Base-by-base conservation (phyloP, 2,797 vertebrate species). In the Menidia menidia region DNA sequence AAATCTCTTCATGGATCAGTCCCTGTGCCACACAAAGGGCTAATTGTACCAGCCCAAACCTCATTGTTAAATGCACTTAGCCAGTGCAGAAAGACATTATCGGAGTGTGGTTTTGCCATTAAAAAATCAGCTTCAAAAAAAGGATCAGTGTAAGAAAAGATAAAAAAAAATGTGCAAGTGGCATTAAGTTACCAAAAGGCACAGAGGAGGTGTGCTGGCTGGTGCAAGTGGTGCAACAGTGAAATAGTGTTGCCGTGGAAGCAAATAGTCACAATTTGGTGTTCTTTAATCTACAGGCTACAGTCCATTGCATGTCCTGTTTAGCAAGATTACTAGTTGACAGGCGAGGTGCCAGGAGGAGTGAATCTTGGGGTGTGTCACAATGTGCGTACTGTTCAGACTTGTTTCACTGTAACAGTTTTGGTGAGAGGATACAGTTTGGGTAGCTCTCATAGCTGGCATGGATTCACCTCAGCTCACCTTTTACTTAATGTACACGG, bases 1-100 rank as follows among this genome's bases (percentile, higher is more conserved):
- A 91, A 90, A 86, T 87, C 90, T 88, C 85, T 81, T 79, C 81
- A 85, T 48, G 81, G 88, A 92, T 91, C 86, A 85, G 78, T 76
- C 73, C 73, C 81, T 44, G 74, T 90, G 77, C 60, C 79, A 88
- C 86, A 93, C 92, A 93, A 92, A 90, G 87, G 81, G 60, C 60
- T 65, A 82, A 93, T 89, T 92, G 89, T 92, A 81, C 77, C 78
- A 71, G 50, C 70, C 52, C 81, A 83, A 86, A 92, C 89, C 87
- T 90, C 81, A 88, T 87, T 91, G 87, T 92, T 87, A 90, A 82
- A 79, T 73, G 78, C 86, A 86, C 82, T 87, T 80, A 85, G 59
- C 60, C 60, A 41, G 63, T 66, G 84, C 25, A 74, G 72, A 60
- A 31, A 75, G 74, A 81, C 78, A 73, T 81, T 79, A 73, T 75